Evolutionary conservation across 2,113 vertebrate genomes (phyloP).

Genomic region (Scomber colias): DNA sequence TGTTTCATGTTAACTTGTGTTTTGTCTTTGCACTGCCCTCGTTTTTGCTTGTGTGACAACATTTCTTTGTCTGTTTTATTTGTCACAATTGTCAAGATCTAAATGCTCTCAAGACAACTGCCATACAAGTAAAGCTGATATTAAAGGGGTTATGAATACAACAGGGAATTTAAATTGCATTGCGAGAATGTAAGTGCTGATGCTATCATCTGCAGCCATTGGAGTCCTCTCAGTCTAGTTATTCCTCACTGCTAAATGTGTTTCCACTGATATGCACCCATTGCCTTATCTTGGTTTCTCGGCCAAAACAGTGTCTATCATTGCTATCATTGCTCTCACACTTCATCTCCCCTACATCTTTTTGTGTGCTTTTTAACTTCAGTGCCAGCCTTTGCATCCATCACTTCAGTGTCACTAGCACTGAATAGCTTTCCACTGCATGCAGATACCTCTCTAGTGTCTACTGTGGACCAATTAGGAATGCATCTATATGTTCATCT

Average conservation of each 20-base stretch:
- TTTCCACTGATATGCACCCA: conserved; percentile 59
- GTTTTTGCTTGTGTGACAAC: background rate
- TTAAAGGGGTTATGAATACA: background rate
- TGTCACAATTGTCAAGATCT: background rate
- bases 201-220: conserved; percentile 12
- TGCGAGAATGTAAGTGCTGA: background rate
- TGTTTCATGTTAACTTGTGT: background rate
- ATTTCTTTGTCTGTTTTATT: background rate
- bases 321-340: conserved; percentile 21
- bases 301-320: conserved; percentile 55
- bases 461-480: conserved; percentile 66
- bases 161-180: background rate
- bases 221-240: conserved; percentile 16
- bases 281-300: conserved; percentile 57
- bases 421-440: conserved; percentile 30
- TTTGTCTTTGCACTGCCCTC: background rate
- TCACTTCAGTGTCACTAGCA: conserved; percentile 38
- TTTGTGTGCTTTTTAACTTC: conserved; percentile 64
- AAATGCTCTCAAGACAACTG: background rate
- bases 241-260: conserved; percentile 51
- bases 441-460: conserved; percentile 33
- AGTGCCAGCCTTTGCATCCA: conserved; percentile 54
- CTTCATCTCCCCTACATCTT: conserved; percentile 55
- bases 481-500: conserved; percentile 79
- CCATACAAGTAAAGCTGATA: background rate